A percentile compares a stretch with the other conserved stretches of the same genome.
These are phyloP conservation scores for Entelurus aequoreus DNA, from an alignment of 2,113 vertebrate genomes.

Conservation along the genomic window DNA sequence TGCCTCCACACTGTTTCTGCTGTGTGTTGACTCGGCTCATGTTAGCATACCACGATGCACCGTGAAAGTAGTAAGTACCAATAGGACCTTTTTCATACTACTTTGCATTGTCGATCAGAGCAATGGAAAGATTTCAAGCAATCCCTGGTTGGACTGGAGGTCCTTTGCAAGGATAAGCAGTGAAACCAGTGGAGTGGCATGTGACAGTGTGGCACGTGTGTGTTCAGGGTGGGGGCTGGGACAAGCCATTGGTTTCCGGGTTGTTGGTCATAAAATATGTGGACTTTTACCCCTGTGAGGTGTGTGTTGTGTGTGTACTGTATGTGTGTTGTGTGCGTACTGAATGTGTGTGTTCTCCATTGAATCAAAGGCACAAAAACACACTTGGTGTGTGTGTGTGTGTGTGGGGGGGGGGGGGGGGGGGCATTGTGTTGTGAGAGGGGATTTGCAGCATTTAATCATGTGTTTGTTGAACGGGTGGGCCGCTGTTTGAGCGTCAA, in stretches of 20 bases:
- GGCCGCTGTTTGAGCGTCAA: slow-evolving; percentile 20
- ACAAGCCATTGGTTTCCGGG: slow-evolving; percentile 46
- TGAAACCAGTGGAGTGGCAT: slow-evolving; percentile 59
- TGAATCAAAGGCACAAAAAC: background rate
- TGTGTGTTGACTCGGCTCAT: no score
- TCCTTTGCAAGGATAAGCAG: slow-evolving; percentile 53
- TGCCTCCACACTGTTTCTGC: no score
- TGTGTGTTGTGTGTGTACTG: slow-evolving; percentile 42
- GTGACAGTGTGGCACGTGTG: slow-evolving; percentile 26
- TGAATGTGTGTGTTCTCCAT: slow-evolving; percentile 7
- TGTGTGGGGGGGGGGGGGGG: no score
- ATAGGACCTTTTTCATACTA: no score
- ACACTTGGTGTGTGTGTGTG: background rate
- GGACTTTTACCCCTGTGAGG: slow-evolving; percentile 54
- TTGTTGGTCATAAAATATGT: slow-evolving; percentile 42
- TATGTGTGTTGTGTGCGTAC: no score
- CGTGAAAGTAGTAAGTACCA: no score
- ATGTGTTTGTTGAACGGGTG: slow-evolving; percentile 45
- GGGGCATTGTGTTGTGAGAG: background rate
- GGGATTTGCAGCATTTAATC: background rate
- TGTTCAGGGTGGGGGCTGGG: slow-evolving; percentile 49
- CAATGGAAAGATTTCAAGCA: slow-evolving; percentile 26
- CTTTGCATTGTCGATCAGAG: background rate
- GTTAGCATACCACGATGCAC: no score
- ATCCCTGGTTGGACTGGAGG: slow-evolving; percentile 33